A percentile compares a stretch with the other conserved stretches of the same genome.
These are phyloP conservation scores for Albula goreensis DNA, from an alignment of 2,113 vertebrate genomes.

Conservation along the genomic window DNA sequence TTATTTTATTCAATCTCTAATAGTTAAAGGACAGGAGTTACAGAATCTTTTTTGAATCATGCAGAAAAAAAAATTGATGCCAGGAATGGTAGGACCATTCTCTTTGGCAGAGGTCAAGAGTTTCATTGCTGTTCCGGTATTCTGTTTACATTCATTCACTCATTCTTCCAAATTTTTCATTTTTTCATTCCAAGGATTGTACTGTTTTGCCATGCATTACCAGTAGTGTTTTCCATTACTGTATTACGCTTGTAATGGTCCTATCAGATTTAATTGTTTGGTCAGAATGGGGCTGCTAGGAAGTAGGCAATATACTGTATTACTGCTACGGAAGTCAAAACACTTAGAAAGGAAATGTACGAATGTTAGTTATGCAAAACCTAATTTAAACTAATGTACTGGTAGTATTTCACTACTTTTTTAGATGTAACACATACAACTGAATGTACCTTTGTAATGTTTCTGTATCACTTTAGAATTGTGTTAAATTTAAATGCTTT, in stretches of 20 bases:
- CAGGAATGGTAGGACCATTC: not conserved
- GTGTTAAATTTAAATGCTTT: constrained; percentile 39
- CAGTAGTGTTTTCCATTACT: constrained; percentile 27
- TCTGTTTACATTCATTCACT: constrained; percentile 7
- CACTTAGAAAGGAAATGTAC: constrained; percentile 30
- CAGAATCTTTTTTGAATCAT: not conserved
- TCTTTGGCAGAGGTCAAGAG: not conserved
- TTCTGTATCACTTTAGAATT: constrained; percentile 32
- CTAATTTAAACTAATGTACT: constrained; percentile 35
- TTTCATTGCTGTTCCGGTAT: not conserved
- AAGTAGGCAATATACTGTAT: constrained; percentile 1
- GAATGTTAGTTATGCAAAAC: constrained; percentile 35
- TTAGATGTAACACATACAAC: constrained; percentile 24
- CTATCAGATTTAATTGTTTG: constrained; percentile 42
- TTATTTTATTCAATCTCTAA: not conserved
- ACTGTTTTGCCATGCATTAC: constrained; percentile 37
- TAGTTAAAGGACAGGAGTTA: not conserved
- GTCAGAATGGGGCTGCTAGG: constrained; percentile 40
- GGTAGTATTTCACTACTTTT: constrained; percentile 31
- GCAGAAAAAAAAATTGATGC: not conserved
- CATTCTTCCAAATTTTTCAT: not conserved
- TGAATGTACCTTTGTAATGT: constrained; percentile 54
- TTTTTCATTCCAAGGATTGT: not conserved
- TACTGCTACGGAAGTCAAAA: constrained; percentile 27
- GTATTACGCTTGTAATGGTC: constrained; percentile 31